A percentile compares a stretch with the other conserved stretches of the same genome.
phyloP scores from a whole-genome alignment of 1,140 invertebrate genomes.

The Calliopsis andreniformis region DNA sequence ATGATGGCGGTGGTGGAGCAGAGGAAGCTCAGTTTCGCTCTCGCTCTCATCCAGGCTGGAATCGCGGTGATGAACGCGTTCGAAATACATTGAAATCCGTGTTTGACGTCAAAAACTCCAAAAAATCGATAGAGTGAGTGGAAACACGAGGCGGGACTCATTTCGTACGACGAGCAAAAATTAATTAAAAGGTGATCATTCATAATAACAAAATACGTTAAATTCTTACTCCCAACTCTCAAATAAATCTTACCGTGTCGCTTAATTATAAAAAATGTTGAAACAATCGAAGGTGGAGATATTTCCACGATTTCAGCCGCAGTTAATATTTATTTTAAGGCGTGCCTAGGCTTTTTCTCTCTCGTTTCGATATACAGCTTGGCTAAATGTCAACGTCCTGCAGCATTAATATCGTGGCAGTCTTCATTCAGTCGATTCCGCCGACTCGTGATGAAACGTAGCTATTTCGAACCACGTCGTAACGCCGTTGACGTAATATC shows the following conservation, averaged over 20 bases:
- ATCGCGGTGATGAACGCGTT: constrained; percentile 24
- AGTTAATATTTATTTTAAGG: too few species aligned
- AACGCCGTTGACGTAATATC: constrained; percentile 40
- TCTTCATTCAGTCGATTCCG: neutral
- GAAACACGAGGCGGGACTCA: neutral
- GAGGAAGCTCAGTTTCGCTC: constrained; percentile 51
- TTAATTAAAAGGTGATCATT: constrained; percentile 15
- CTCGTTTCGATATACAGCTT: too few species aligned
- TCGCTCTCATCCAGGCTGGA: constrained; percentile 43
- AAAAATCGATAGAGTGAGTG: constrained; percentile 24
- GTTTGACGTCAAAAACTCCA: neutral
- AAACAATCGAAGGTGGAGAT: too few species aligned
- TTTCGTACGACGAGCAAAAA: neutral
- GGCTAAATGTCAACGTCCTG: neutral
- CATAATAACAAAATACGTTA: too few species aligned
- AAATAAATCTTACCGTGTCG: too few species aligned
- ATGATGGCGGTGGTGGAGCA: neutral
- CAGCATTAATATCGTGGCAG: neutral
- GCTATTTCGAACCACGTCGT: constrained; percentile 31
- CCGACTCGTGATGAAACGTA: neutral
- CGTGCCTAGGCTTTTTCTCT: too few species aligned
- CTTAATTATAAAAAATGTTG: too few species aligned
- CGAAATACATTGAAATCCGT: neutral
- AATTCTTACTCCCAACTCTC: too few species aligned
- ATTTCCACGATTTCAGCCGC: too few species aligned